phyloP scores from a whole-genome alignment of 1,140 invertebrate species.

The Temnothorax longispinosus region DNA sequence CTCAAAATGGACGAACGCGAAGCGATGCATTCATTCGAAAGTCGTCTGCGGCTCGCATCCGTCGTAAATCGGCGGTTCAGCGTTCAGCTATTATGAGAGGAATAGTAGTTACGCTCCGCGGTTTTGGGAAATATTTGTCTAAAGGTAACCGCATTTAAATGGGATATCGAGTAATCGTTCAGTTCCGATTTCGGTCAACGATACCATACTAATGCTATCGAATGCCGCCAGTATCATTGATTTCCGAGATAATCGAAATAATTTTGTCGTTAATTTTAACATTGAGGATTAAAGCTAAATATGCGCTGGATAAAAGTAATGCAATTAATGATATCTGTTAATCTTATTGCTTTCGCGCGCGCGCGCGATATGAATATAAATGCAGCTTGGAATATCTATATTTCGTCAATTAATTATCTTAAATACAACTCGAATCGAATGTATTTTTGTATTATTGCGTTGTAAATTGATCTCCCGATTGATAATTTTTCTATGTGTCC shows the following conservation, averaged over 20 bases:
- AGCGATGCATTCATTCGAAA: conserved; percentile 23
- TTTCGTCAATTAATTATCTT: conserved; percentile 1
- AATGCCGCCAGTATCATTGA: conserved; percentile 7
- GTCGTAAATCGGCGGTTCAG: conserved; percentile 34
- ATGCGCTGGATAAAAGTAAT: neutral
- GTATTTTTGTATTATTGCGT: neutral
- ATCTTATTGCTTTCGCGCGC: neutral
- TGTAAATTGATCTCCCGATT: neutral
- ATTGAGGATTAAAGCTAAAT: neutral
- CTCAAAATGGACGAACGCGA: conserved; percentile 16
- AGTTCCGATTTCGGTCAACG: conserved; percentile 30
- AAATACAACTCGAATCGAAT: neutral
- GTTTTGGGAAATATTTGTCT: conserved; percentile 57
- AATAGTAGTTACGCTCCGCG: conserved; percentile 52
- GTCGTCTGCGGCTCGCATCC: conserved; percentile 6
- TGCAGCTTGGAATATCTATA: neutral
- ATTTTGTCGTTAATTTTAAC: conserved; percentile 29
- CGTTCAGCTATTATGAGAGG: conserved; percentile 34
- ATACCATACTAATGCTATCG: conserved; percentile 37
- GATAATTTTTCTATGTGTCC: neutral
- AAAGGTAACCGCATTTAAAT: conserved; percentile 57
- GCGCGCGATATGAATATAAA: neutral
- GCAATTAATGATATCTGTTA: neutral
- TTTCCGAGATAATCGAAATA: conserved; percentile 45
- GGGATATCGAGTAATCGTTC: conserved; percentile 47